phyloP scores from a whole-genome alignment of 35 echinoderm and acorn worm genomes.

The Anneissia japonica region DNA sequence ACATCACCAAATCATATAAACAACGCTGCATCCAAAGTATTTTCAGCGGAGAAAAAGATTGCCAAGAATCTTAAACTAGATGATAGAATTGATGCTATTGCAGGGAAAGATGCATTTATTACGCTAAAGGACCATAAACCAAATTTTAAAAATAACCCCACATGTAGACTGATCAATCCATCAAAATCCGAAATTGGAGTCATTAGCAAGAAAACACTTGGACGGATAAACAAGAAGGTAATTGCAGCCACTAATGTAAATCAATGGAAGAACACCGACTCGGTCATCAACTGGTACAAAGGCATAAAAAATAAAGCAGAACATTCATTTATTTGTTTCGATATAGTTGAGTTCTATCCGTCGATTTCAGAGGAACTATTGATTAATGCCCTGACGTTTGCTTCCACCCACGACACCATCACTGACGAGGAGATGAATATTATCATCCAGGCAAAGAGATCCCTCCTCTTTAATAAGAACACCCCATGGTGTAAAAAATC shows the following conservation, averaged over 20 bases:
- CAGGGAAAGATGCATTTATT: too few relatives aligned
- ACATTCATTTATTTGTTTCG: conserved; percentile 1
- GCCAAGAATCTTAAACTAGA: too few relatives aligned
- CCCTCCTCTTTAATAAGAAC: conserved; percentile 16
- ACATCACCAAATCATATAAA: too few relatives aligned
- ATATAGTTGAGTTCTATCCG: conserved; percentile 24
- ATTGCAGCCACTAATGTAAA: conserved; percentile 12
- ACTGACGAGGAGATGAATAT: conserved; percentile 12
- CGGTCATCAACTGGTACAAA: conserved; percentile 17
- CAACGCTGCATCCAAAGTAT: too few relatives aligned
- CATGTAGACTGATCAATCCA: conserved; percentile 9
- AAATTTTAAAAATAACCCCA: not conserved
- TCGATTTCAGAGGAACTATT: conserved; percentile 21
- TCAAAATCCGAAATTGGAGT: conserved; percentile 9
- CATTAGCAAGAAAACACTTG: conserved; percentile 4
- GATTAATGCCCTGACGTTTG: conserved; percentile 31
- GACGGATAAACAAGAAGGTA: not conserved
- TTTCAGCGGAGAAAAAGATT: too few relatives aligned
- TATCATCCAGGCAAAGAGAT: conserved; percentile 3
- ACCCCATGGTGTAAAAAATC: conserved; percentile 19
- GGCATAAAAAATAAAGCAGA: not conserved
- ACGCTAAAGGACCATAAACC: not conserved
- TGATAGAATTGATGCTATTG: too few relatives aligned
- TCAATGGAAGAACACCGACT: conserved; percentile 20
- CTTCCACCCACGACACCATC: not conserved